Percentiles rank a stretch among this genome's conserved stretches.
phyloP scores from a whole-genome alignment of 2,113 vertebrate species.

The Rhabdomys dilectus region DNA sequence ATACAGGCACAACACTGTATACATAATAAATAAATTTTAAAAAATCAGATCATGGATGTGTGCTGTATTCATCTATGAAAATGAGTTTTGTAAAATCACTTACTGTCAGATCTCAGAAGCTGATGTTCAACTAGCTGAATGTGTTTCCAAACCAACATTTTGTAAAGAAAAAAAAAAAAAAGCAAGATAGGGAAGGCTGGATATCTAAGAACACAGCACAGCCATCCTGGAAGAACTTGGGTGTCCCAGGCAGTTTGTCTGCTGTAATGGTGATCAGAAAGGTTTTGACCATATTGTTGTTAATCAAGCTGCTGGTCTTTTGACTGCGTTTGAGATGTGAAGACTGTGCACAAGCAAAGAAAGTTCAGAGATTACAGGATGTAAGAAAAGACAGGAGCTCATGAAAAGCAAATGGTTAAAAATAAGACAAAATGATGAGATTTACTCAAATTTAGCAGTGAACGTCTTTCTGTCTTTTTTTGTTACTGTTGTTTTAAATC shows the following conservation, averaged over 20 bases:
- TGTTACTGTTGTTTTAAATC: not conserved
- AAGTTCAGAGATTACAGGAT: not conserved
- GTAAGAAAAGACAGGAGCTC: not conserved
- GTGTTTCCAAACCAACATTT: not conserved
- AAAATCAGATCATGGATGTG: not conserved
- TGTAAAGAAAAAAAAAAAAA: not conserved
- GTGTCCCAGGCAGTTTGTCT: not conserved
- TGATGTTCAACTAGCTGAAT: not conserved
- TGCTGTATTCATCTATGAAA: not conserved
- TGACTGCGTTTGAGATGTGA: not conserved
- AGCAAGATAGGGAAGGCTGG: not conserved
- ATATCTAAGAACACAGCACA: not conserved
- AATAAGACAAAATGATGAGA: conserved; percentile 11
- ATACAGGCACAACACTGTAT: too few relatives aligned
- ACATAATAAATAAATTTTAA: too few relatives aligned
- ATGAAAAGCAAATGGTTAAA: not conserved
- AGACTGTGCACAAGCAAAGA: not conserved
- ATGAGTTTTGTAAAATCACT: not conserved
- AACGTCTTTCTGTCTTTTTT: not conserved
- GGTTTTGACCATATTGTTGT: not conserved
- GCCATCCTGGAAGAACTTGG: not conserved
- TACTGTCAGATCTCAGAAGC: not conserved
- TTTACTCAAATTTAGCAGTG: not conserved
- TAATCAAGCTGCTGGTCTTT: not conserved
- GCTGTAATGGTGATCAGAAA: not conserved